A percentile compares a stretch with the other conserved stretches of the same genome.
These are phyloP conservation scores for Lates calcarifer DNA, from an alignment of 2,113 vertebrate species.

Conservation along the genomic window DNA sequence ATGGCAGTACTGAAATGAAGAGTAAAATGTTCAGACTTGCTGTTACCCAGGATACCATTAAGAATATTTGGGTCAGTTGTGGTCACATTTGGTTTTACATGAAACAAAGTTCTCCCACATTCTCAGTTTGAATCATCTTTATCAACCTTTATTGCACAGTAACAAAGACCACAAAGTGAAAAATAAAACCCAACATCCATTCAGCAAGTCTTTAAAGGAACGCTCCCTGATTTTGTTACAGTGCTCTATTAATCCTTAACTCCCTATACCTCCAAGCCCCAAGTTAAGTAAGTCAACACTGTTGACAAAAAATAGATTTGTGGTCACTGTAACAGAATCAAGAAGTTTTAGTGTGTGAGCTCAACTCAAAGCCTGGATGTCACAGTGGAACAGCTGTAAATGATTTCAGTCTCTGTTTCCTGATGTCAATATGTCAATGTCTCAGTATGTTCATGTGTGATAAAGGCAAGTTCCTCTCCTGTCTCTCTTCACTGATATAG, in stretches of 20 bases:
- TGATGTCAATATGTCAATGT: no score
- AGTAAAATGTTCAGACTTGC: neutral
- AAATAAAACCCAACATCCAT: neutral
- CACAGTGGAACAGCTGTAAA: neutral
- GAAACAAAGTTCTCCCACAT: neutral
- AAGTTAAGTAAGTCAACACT: neutral
- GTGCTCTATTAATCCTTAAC: neutral
- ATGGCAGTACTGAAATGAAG: no score
- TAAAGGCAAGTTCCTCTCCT: neutral
- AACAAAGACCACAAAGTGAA: neutral
- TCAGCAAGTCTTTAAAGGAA: neutral
- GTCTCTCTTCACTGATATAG: neutral
- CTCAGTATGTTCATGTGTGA: neutral
- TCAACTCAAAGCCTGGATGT: no score
- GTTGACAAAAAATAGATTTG: no score
- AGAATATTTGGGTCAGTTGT: neutral
- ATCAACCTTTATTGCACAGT: neutral
- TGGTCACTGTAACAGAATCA: no score
- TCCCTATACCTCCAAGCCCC: neutral
- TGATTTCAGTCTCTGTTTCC: neutral
- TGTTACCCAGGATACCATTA: neutral
- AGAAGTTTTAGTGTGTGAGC: no score
- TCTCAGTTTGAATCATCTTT: neutral
- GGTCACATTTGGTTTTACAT: neutral
- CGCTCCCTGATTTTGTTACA: neutral